phyloP scores from a whole-genome alignment of 2,113 vertebrate species.

The Peromyscus maniculatus region DNA sequence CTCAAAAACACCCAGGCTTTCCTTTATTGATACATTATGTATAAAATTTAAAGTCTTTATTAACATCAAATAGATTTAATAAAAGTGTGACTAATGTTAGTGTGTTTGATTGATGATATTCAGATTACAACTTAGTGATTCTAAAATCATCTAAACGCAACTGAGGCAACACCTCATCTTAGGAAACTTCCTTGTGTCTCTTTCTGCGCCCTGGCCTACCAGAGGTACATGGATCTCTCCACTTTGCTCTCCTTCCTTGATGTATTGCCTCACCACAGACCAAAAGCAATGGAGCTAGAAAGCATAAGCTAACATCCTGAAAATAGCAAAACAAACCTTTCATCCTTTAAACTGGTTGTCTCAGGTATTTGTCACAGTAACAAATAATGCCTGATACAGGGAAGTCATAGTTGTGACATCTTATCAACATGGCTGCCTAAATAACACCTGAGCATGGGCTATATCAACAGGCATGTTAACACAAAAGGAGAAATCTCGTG shows the following conservation, averaged over 20 bases:
- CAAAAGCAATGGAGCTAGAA: no score
- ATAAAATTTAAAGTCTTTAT: slow-evolving; percentile 60
- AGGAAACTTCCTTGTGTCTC: background rate
- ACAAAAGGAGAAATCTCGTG: background rate
- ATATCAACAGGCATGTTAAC: background rate
- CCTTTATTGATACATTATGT: slow-evolving; percentile 40
- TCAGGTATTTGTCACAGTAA: no score
- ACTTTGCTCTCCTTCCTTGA: background rate
- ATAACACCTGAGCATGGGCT: background rate
- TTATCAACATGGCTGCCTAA: background rate
- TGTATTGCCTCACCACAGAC: background rate
- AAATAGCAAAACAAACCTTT: background rate
- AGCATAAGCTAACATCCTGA: background rate
- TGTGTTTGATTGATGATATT: slow-evolving; percentile 45
- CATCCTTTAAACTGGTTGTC: background rate
- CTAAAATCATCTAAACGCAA: background rate
- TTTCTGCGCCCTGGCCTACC: background rate
- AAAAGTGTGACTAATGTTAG: slow-evolving; percentile 52
- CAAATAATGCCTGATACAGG: background rate
- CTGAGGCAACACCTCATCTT: background rate
- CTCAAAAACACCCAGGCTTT: slow-evolving; percentile 33
- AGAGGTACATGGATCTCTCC: background rate
- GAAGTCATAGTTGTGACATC: background rate
- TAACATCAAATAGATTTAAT: slow-evolving; percentile 68
- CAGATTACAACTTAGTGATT: background rate